Percentiles rank a stretch among this genome's conserved stretches.
phyloP scores from a whole-genome alignment of 2,888 invertebrate genomes.

The Xanthorhoe spadicearia region DNA sequence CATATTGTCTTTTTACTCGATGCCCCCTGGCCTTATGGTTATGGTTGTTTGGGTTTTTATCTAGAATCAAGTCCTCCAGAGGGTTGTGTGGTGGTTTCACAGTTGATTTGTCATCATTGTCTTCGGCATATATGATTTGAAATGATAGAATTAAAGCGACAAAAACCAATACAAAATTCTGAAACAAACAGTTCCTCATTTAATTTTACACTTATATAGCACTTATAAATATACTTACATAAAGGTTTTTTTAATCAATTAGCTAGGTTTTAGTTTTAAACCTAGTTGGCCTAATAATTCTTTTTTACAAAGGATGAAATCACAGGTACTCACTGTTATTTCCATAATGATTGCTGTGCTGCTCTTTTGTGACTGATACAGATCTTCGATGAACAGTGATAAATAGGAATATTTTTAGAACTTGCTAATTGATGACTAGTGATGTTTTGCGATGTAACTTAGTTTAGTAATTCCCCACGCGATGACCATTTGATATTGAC shows the following conservation, averaged over 20 bases:
- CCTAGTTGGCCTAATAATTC: too few relatives aligned
- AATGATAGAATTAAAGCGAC: conserved; percentile 43
- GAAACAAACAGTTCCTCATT: too few relatives aligned
- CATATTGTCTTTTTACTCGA: conserved; percentile 58
- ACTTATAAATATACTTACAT: too few relatives aligned
- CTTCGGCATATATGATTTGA: conserved; percentile 43
- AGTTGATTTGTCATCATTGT: conserved; percentile 25
- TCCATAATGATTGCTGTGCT: conserved; percentile 47
- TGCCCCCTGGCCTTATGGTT: conserved; percentile 43
- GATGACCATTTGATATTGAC: conserved; percentile 19
- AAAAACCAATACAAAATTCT: conserved; percentile 45
- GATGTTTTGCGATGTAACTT: conserved; percentile 2
- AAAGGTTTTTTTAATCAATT: too few relatives aligned
- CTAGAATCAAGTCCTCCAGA: conserved; percentile 50
- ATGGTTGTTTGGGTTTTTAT: conserved; percentile 42
- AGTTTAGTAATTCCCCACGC: conserved; percentile 24
- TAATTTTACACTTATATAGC: too few relatives aligned
- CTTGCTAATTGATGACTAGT: conserved; percentile 51
- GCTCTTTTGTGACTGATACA: conserved; percentile 44
- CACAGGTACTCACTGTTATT: conserved; percentile 49
- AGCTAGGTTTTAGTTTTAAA: too few relatives aligned
- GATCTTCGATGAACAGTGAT: conserved; percentile 39
- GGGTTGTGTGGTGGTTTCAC: conserved; percentile 49
- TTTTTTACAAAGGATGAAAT: neutral
- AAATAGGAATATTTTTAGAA: conserved; percentile 40